phyloP scores from a whole-genome alignment of 2,888 invertebrate genomes.

The Pristionchus entomophagus region DNA sequence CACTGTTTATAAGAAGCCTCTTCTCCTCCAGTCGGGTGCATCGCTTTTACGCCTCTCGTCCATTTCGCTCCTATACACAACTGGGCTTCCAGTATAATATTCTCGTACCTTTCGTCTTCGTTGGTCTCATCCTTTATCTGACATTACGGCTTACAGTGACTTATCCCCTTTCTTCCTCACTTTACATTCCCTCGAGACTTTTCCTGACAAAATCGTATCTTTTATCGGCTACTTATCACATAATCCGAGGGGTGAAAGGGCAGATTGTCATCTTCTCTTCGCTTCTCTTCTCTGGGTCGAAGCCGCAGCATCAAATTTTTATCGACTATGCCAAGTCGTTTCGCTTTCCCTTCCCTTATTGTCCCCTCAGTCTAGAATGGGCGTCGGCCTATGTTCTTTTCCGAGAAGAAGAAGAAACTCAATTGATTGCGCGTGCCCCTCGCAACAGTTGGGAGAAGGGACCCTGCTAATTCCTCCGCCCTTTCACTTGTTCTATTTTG shows the following conservation, averaged over 20 bases:
- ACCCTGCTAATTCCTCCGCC: too few relatives aligned
- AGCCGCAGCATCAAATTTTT: background rate
- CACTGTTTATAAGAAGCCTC: background rate
- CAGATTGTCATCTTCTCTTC: background rate
- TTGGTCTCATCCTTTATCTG: background rate
- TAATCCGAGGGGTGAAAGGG: background rate
- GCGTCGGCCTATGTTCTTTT: background rate
- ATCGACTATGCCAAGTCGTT: constrained; percentile 40
- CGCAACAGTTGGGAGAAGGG: background rate
- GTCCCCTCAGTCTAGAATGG: background rate
- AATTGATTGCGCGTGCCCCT: background rate
- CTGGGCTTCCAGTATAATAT: too few relatives aligned
- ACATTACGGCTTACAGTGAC: too few relatives aligned
- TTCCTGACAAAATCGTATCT: background rate
- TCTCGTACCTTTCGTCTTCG: background rate
- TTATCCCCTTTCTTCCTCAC: background rate
- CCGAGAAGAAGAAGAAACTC: background rate
- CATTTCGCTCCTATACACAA: background rate
- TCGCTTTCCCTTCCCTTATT: background rate
- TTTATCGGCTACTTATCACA: background rate
- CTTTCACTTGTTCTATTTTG: background rate
- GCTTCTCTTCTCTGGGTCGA: background rate
- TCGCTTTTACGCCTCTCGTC: background rate
- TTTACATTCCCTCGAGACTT: background rate
- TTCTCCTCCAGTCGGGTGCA: too few relatives aligned